Percentiles rank a stretch among this genome's conserved stretches.
phyloP scores from a whole-genome alignment of 2,113 vertebrate genomes.

The Tragelaphus buxtoni region DNA sequence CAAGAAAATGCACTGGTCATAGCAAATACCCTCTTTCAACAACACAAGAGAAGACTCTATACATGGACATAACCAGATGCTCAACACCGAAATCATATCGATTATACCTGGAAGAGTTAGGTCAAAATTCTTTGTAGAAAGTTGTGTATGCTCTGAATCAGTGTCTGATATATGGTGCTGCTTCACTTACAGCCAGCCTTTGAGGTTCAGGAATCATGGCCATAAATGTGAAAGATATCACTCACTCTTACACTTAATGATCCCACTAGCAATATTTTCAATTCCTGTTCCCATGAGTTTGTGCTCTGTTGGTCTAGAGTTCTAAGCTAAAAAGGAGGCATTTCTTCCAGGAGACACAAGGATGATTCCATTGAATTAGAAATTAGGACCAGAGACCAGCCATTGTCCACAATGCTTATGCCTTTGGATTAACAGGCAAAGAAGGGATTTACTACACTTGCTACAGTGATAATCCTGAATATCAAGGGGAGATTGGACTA shows the following conservation, averaged over 20 bases:
- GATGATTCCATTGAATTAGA: not conserved
- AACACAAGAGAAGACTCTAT: too few relatives aligned
- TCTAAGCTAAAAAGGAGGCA: not conserved
- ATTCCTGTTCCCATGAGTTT: not conserved
- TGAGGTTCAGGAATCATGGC: not conserved
- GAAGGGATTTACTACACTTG: not conserved
- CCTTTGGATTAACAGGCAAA: not conserved
- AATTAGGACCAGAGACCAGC: not conserved
- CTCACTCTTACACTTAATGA: not conserved
- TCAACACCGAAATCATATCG: too few relatives aligned
- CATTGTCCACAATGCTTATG: not conserved
- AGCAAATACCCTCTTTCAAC: too few relatives aligned
- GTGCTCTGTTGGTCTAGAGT: not conserved
- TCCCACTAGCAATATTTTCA: not conserved
- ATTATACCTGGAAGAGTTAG: not conserved
- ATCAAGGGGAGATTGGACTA: not conserved
- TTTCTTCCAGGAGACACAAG: not conserved
- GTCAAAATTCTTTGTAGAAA: not conserved
- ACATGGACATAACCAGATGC: too few relatives aligned
- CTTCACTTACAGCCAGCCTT: not conserved
- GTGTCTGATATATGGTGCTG: not conserved
- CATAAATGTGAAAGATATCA: not conserved
- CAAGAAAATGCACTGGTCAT: too few relatives aligned
- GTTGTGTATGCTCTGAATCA: not conserved
- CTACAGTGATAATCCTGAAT: not conserved